Percentiles rank a stretch among this genome's conserved stretches.
These are phyloP conservation scores for Nomada fabriciana DNA, from an alignment of 2,888 invertebrate genomes.

Conservation along the genomic window DNA sequence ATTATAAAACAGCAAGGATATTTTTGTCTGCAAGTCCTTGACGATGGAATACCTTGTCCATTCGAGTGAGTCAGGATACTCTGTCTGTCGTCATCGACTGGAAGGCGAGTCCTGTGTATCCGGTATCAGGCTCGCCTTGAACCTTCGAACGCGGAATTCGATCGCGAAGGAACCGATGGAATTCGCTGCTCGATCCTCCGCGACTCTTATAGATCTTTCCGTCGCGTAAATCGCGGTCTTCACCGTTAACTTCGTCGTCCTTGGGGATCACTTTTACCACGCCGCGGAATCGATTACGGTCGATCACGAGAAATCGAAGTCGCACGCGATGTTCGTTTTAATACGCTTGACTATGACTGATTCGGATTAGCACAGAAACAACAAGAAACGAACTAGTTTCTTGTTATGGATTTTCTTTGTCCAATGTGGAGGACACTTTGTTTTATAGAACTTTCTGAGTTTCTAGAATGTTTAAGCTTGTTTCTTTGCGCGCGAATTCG, in stretches of 20 bases:
- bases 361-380: too few species aligned
- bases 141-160: conserved; percentile 66
- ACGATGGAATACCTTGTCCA: conserved; percentile 19
- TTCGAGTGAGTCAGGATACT: conserved; percentile 61
- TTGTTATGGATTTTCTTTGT: too few species aligned
- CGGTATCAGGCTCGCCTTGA: conserved; percentile 70
- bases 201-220: not conserved
- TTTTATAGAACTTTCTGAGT: too few species aligned
- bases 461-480: too few species aligned
- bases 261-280: conserved; percentile 19
- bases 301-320: not conserved
- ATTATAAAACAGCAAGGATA: conserved; percentile 22
- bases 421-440: not conserved
- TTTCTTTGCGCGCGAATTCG: not conserved
- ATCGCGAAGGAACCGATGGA: conserved; percentile 45
- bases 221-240: conserved; percentile 3
- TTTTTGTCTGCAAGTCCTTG: conserved; percentile 56
- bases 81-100: conserved; percentile 40
- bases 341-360: too few species aligned
- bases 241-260: conserved; percentile 35
- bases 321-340: too few species aligned
- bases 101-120: conserved; percentile 56
- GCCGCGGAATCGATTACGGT: not conserved
- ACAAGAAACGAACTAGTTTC: too few species aligned
- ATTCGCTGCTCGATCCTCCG: conserved; percentile 19